Evolutionary conservation across 1,140 invertebrate genomes (phyloP).

Genomic region (Hermetia illucens): DNA sequence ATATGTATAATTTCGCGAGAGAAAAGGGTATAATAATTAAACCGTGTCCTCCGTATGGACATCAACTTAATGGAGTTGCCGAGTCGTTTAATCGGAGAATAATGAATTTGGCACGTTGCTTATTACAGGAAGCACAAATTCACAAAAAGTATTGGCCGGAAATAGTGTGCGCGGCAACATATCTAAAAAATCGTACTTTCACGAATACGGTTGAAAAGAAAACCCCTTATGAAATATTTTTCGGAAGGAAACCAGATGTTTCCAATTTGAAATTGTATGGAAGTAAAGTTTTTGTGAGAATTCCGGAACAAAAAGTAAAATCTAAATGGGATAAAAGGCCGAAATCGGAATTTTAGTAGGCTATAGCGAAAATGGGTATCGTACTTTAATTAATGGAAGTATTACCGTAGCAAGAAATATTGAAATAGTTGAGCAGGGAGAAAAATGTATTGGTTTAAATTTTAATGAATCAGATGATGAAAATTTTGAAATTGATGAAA

Average conservation of each 20-base stretch:
- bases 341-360: constrained; percentile 5
- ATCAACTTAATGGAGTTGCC: constrained; percentile 29
- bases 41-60: constrained; percentile 18
- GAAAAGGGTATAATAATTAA: constrained; percentile 8
- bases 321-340: constrained; percentile 24
- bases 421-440: constrained; percentile 5
- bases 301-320: constrained; percentile 19
- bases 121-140: constrained; percentile 1
- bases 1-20: constrained; percentile 7
- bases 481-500: constrained; percentile 10
- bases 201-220: constrained; percentile 25
- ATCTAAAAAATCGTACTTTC: constrained; percentile 15
- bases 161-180: constrained; percentile 10
- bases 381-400: constrained; percentile 7
- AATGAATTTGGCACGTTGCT: constrained; percentile 21
- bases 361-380: constrained; percentile 1
- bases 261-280: constrained; percentile 17
- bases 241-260: constrained; percentile 18
- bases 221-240: constrained; percentile 27
- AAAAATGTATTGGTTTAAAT: constrained; percentile 4
- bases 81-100: constrained; percentile 31
- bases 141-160: constrained; percentile 16
- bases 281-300: constrained; percentile 19
- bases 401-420: constrained; percentile 8
- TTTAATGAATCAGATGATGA: constrained; percentile 5